These are phyloP conservation scores for Murina feae DNA, from an alignment of 2,113 vertebrate species.

Conservation along the genomic window DNA sequence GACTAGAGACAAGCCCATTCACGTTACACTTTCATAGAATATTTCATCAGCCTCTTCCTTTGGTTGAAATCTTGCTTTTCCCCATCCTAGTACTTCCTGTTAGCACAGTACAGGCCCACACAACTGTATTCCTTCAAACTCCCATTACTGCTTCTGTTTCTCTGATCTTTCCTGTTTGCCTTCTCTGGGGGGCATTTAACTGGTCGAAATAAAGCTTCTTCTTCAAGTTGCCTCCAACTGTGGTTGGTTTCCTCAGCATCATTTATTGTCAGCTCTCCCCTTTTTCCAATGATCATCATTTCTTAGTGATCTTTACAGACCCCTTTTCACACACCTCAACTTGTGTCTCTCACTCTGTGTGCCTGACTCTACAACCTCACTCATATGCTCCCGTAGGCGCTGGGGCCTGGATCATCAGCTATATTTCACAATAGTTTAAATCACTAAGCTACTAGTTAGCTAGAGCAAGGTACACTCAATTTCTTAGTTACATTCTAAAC, in stretches of 20 bases:
- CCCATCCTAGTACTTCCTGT: fast-evolving
- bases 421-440: neutral
- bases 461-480: neutral
- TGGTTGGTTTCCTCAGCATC: neutral
- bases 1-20: neutral
- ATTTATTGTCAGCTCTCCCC: neutral
- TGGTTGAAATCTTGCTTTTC: neutral
- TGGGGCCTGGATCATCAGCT: neutral
- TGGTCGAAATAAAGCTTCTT: neutral
- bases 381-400: neutral
- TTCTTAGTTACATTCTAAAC: neutral
- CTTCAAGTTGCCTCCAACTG: neutral
- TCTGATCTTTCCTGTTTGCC: neutral
- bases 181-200: neutral
- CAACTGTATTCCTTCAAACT: neutral
- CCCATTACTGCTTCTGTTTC: neutral
- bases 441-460: neutral
- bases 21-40: neutral
- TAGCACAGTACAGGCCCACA: neutral
- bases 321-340: neutral
- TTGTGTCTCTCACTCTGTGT: neutral
- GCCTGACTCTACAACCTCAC: neutral
- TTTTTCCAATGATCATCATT: neutral
- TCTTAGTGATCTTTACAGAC: neutral
- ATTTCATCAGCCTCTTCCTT: neutral